Percentiles rank a stretch among this genome's conserved stretches.
These are phyloP conservation scores for Adelosebastes latens DNA, from an alignment of 2,797 vertebrate species.

Conservation along the genomic window DNA sequence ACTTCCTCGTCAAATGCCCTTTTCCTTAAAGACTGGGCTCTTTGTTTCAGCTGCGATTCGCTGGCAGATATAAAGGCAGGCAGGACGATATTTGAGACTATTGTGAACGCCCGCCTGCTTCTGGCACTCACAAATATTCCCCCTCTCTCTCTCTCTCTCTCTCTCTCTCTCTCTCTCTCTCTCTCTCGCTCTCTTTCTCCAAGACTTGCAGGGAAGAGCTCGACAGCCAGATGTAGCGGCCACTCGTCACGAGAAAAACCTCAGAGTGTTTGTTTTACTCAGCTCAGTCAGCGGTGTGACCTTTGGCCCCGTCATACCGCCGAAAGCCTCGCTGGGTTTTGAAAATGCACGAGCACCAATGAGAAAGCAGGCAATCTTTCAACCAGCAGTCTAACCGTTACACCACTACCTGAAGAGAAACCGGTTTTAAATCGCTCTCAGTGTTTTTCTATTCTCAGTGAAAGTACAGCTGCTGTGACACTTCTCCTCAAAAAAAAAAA, in stretches of 20 bases:
- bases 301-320: slow-evolving; percentile 45
- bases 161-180: background rate
- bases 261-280: slow-evolving; percentile 39
- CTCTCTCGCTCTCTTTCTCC: background rate
- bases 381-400: slow-evolving; percentile 9
- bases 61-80: slow-evolving; percentile 64
- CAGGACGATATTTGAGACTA: slow-evolving; percentile 77
- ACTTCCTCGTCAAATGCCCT: slow-evolving; percentile 65
- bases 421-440: slow-evolving; percentile 29
- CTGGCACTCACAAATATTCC: slow-evolving; percentile 31
- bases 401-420: slow-evolving; percentile 1
- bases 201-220: background rate
- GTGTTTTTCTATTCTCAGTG: background rate
- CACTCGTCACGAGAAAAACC: background rate
- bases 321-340: background rate
- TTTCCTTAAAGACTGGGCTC: slow-evolving; percentile 78
- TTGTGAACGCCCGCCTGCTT: slow-evolving; percentile 56
- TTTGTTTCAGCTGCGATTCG: slow-evolving; percentile 76
- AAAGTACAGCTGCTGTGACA: background rate
- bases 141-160: background rate
- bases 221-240: slow-evolving; percentile 4
- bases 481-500: background rate
- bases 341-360: slow-evolving; percentile 33
- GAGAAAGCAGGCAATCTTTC: background rate
- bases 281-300: background rate